Evolutionary conservation across 2,888 invertebrate genomes (phyloP), one percentile per base, ranked within the genome.

Genomic region (Neoaliturus tenellus): DNA sequence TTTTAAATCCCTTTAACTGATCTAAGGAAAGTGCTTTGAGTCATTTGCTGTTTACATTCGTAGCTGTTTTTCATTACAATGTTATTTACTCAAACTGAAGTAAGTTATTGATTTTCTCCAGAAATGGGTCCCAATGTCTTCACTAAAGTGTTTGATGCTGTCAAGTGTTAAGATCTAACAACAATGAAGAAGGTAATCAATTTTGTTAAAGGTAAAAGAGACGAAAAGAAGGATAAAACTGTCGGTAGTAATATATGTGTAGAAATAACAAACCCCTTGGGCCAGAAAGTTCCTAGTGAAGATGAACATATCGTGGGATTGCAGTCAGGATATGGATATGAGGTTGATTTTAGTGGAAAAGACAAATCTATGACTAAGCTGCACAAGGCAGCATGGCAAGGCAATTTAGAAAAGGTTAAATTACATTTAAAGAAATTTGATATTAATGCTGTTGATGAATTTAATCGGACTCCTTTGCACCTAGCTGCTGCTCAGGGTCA

Each of bases 121-220:
- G 71, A 1, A 8, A 62, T 31, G 25, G 31, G 28, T 28, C 28
- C 1, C 25, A 4, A 12, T 28, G 12, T 4, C 12, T 62, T 28
- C 31, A 31, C 31, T 62, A 25, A 5, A 28, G 62, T 31, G 31
- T 25, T 62, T 17, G 14, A 62, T 4, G 5, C 17, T 28, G 3
- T 28, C 17, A 31, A 23, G 23, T 25, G 28, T 28, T 28, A 1
- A 62, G 31, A 4, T 62, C 17, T 28, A 28, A 20, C 4, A 28
- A 62, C 31, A 33, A 89, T 89, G 89, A 89, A 88, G 86, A 89
- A 89, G 86, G 89, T 89, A 31, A 84, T 89, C 10, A 89, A 89
- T 85, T 89, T 89, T 82, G 89, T 89, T 6, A 89, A 89, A 85
- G 89, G 89, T 12, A 88, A 87, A 62, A 86, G 86, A 69, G 89